These are phyloP conservation scores for Chionis minor DNA, from an alignment of 2,113 vertebrate genomes.

Conservation along the genomic window DNA sequence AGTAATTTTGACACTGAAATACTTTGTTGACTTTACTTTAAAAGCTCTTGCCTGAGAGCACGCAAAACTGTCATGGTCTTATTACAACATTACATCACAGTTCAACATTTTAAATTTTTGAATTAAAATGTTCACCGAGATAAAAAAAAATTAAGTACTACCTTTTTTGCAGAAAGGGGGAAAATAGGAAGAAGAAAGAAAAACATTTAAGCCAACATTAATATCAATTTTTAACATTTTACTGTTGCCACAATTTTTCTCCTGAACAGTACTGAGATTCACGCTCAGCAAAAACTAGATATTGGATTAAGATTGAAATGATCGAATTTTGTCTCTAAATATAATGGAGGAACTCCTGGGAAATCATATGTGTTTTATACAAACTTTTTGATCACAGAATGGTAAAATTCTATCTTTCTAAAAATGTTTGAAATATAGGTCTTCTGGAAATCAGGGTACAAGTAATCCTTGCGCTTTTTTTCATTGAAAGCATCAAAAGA, in stretches of 20 bases:
- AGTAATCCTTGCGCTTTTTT: not conserved
- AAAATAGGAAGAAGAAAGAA: not conserved
- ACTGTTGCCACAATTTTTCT: not conserved
- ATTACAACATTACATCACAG: not conserved
- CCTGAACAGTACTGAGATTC: not conserved
- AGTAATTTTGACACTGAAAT: not conserved
- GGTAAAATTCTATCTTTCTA: not conserved
- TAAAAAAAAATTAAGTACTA: not conserved
- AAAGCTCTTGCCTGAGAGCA: not conserved
- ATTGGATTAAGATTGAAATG: not conserved
- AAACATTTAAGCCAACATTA: not conserved
- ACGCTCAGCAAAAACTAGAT: not conserved
- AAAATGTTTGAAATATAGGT: not conserved
- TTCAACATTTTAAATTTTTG: not conserved
- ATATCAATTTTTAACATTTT: not conserved
- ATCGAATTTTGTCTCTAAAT: not conserved
- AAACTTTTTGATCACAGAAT: not conserved
- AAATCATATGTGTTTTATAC: not conserved
- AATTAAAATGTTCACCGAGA: not conserved
- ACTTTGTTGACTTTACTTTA: not conserved
- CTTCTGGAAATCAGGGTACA: not conserved
- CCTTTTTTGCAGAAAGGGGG: not conserved
- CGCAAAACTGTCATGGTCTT: not conserved
- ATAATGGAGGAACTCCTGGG: not conserved
- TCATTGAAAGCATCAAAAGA: not conserved